Evolutionary conservation across 92 coral and sea anemone genomes (phyloP), one percentile per base, ranked within the genome.

Genomic region (Meandrina meandrites): DNA sequence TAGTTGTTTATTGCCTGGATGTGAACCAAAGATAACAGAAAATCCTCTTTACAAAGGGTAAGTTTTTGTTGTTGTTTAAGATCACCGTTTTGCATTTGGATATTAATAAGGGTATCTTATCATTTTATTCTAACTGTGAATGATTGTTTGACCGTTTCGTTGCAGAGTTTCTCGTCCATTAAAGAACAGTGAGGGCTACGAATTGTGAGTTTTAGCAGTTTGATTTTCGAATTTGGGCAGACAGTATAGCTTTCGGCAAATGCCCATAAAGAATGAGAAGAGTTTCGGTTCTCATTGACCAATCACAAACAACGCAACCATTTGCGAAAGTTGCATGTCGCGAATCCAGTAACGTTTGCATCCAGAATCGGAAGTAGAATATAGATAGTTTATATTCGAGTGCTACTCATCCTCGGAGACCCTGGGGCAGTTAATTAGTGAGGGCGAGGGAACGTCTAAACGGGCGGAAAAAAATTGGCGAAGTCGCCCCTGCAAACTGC

Each of bases 41-140:
- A 91, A 91, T 73, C 93, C 93, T 11, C 79, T 91, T 18, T 87
- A 87, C 32, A 79, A 73, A 16, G 85, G 83, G 79, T 47, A 85
- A 48, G 70, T 35, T n/a, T 56, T 36, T 53, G 64, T 10, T 51
- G 15, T 45, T 48, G 31, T 42, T 50, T 42, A 34, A 42, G 34
- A 76, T 37, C 32, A 10, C 18, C 4, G 14, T 36, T 28, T 11
- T 45, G 62, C 37, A 27, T 30, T 58, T 57, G 35, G 48, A 4
- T 27, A 31, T 21, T 35, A 15, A 36, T 17, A 13, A 62, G 76
- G 36, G 21, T 24, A 34, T 24, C 19, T n/a, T 37, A 0, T n/a
- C 7, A 11, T 16, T 32, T 50, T 10, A 19, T 71, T 22, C 13
- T 8, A n/a, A 30, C 58, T 62, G 28, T 54, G 16, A 51, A 13